A percentile compares a stretch with the other conserved stretches of the same genome.
Evolutionary conservation across 2,888 invertebrate genomes (phyloP).

Genomic region (Dasysyrphus tricinctus): DNA sequence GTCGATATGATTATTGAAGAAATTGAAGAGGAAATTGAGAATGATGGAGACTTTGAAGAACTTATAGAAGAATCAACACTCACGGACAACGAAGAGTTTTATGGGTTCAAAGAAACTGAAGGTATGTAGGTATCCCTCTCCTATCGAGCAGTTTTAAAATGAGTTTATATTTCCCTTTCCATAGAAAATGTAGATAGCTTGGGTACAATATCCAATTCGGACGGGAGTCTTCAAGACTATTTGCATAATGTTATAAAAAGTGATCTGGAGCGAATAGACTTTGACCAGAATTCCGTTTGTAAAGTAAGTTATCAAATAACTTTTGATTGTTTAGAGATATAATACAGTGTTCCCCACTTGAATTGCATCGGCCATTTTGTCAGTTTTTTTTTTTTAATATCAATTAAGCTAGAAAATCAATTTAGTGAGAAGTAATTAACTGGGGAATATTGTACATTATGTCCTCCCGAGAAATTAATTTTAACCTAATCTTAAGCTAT

Average conservation of each 20-base stretch:
- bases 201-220: neutral
- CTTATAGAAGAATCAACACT: neutral
- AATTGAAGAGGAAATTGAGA: neutral
- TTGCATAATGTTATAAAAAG: conserved; percentile 52
- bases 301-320: conserved; percentile 46
- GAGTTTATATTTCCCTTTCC: neutral
- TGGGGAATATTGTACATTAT: too few relatives aligned
- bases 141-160: neutral
- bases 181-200: neutral
- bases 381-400: too few relatives aligned
- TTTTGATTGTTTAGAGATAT: neutral
- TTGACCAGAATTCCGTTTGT: conserved; percentile 65
- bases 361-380: too few relatives aligned
- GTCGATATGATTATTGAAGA: neutral
- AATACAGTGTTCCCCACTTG: too few relatives aligned
- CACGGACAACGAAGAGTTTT: conserved; percentile 26
- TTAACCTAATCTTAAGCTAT: conserved; percentile 49
- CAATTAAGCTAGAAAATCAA: too few relatives aligned
- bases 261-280: conserved; percentile 65
- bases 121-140: neutral
- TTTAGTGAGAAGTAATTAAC: too few relatives aligned
- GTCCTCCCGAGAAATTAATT: neutral
- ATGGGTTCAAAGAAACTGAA: conserved; percentile 14
- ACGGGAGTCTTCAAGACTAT: conserved; percentile 18
- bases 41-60: neutral